These are phyloP conservation scores for Pollenia labialis DNA, from an alignment of 2,888 invertebrate species.

Conservation along the genomic window DNA sequence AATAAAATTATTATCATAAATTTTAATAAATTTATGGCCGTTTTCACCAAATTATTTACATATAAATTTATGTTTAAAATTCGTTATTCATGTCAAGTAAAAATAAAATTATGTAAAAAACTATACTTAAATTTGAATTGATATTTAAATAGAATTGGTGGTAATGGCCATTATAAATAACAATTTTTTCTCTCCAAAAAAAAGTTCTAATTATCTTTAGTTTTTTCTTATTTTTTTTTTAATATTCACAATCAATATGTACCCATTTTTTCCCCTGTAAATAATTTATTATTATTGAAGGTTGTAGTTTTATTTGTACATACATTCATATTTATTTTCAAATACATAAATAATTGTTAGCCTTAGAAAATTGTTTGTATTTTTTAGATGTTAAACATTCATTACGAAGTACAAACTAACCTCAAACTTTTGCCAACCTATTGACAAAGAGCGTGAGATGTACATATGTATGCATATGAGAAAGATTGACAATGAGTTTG, in stretches of 20 bases:
- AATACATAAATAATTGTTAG: conserved; percentile 22
- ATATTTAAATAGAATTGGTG: too few relatives aligned
- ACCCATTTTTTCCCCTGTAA: background rate
- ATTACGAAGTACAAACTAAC: conserved; percentile 46
- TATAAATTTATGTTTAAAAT: too few relatives aligned
- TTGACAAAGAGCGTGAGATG: too few relatives aligned
- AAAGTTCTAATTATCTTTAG: background rate
- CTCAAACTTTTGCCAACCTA: conserved; percentile 14
- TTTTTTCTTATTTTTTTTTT: background rate
- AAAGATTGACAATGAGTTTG: background rate
- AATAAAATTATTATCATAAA: conserved; percentile 21
- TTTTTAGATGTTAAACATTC: conserved; percentile 21
- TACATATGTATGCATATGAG: background rate
- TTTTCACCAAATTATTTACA: too few relatives aligned
- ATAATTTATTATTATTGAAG: conserved; percentile 45
- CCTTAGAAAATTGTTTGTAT: background rate
- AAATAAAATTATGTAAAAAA: too few relatives aligned
- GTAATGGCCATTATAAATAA: too few relatives aligned
- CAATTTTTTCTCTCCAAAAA: background rate
- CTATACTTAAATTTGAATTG: too few relatives aligned
- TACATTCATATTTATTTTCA: conserved; percentile 24
- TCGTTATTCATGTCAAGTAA: too few relatives aligned
- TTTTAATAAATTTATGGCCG: too few relatives aligned
- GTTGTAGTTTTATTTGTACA: conserved; percentile 11
- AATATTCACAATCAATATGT: background rate